A percentile compares a stretch with the other conserved stretches of the same genome.
Evolutionary conservation across 1,140 invertebrate species (phyloP).

Genomic region (Orius insidiosus): DNA sequence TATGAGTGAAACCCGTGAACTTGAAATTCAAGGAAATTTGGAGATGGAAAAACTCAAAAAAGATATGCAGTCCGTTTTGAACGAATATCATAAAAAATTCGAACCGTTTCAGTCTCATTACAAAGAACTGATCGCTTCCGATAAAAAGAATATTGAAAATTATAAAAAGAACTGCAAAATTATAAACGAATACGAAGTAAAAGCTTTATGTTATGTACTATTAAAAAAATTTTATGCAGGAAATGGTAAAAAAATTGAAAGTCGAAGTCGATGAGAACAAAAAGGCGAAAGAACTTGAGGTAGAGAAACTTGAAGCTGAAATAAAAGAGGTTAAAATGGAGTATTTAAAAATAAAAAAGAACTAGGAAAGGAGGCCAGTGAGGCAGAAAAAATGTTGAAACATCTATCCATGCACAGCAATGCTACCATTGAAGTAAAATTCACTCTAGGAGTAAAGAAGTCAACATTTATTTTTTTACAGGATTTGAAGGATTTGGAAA

Average conservation of each 20-base stretch:
- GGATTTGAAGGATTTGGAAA: constrained; percentile 23
- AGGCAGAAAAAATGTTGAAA: constrained; percentile 23
- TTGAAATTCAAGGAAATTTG: constrained; percentile 12
- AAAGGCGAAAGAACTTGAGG: constrained; percentile 9
- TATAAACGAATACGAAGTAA: constrained; percentile 20
- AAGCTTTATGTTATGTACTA: constrained; percentile 16
- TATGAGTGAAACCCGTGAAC: constrained; percentile 17
- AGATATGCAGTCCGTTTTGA: constrained; percentile 14
- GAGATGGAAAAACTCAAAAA: constrained; percentile 13
- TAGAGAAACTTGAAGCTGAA: constrained; percentile 22
- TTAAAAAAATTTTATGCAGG: constrained; percentile 19
- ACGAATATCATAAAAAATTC: constrained; percentile 23
- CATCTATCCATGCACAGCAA: constrained; percentile 23
- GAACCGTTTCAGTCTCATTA: constrained; percentile 26
- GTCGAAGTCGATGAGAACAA: constrained; percentile 19
- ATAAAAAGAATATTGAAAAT: constrained; percentile 21
- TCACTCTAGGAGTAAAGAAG: no score
- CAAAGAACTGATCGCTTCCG: constrained; percentile 26
- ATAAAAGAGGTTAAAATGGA: constrained; percentile 17
- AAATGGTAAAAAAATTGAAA: constrained; percentile 21
- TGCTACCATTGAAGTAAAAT: constrained; percentile 23
- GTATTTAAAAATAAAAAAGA: constrained; percentile 3
- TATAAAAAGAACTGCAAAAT: constrained; percentile 22
- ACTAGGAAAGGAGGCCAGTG: constrained; percentile 18
- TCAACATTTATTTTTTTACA: constrained; percentile 18